Base-by-base conservation (phyloP, 2,113 vertebrate species). In the Proterorhinus semilunaris region DNA sequence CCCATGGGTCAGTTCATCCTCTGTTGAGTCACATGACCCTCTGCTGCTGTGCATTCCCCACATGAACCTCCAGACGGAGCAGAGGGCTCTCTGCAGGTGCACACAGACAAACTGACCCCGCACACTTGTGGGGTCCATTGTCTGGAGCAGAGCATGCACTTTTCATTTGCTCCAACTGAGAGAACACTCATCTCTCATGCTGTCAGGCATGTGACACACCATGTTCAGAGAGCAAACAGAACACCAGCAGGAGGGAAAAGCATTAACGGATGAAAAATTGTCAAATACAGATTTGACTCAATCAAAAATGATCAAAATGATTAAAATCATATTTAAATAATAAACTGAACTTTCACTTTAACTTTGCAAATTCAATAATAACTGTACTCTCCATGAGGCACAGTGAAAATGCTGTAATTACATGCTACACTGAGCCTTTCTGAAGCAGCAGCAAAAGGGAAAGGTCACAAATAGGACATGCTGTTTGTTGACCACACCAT, bases 401-500 rank as follows among this genome's bases (percentile, higher is more conserved):
- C 54, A 15, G 8, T 8, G 13, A 44, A 27, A 72, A 13, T 43
- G 51, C 27, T 36, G 64, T 69, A 67, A 81, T 16, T 5, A 5
- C 11, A 62, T 61, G 53, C 17, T 74, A 62, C 21, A 21, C 21
- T 21, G 21, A 21, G 72, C 27, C 71, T 75, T 81, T 86, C 75
- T 82, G 48, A 59, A 68, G 36, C 69, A 46, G 57, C 36, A 58
- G 66, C 47, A 59, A 54, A 71, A 50, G 70, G 36, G 62, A 65
- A 52, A 67, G 80, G 83, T 83, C 87, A 90, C 47, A 75, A 72
- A 43, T 12, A 46, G 76, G 74, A 81, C 84, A 80, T 75, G 76
- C 62, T 74, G 80, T 70, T 84, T 83, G 79, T 74, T 81, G 84
- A 83, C 74, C 65, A 76, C 75, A 85, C 87, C 90, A 90, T 92